A percentile compares a stretch with the other conserved stretches of the same genome.
These are phyloP conservation scores for Acleris sparsana DNA, from an alignment of 2,888 invertebrate species.

Conservation along the genomic window DNA sequence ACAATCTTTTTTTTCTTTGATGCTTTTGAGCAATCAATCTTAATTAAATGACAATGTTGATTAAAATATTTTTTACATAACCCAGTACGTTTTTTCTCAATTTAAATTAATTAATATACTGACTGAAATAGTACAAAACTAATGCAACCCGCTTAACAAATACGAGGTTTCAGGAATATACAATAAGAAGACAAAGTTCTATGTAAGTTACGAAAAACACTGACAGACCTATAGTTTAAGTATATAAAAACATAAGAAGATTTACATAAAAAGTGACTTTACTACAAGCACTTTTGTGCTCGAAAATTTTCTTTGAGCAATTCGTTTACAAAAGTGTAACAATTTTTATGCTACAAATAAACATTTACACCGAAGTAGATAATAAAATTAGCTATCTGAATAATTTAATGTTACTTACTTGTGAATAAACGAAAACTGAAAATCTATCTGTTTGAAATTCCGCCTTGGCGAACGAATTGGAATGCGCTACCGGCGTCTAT, in stretches of 20 bases:
- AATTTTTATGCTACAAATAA: too few species aligned
- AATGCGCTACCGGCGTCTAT: too few species aligned
- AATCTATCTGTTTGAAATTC: too few species aligned
- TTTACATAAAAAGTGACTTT: too few species aligned
- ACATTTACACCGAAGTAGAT: too few species aligned
- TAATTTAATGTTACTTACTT: too few species aligned
- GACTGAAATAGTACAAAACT: constrained; percentile 50
- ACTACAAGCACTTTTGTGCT: constrained; percentile 7
- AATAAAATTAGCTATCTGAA: too few species aligned
- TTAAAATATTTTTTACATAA: neutral
- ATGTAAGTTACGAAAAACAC: constrained; percentile 49
- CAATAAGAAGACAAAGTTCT: constrained; percentile 57
- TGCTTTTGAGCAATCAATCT: too few species aligned
- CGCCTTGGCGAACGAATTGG: too few species aligned
- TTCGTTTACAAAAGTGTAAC: constrained; percentile 11
- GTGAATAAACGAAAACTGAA: too few species aligned
- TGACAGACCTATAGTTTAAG: neutral
- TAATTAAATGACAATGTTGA: neutral
- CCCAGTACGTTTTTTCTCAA: neutral
- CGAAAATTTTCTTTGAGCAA: constrained; percentile 12
- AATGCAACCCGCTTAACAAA: constrained; percentile 55
- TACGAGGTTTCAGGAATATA: constrained; percentile 49
- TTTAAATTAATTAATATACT: constrained; percentile 31
- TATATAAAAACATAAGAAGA: neutral
- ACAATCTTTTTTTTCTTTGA: too few species aligned